Conservation (phyloP, 1,140 invertebrate species). For the Trichonephila clavata region DNA sequence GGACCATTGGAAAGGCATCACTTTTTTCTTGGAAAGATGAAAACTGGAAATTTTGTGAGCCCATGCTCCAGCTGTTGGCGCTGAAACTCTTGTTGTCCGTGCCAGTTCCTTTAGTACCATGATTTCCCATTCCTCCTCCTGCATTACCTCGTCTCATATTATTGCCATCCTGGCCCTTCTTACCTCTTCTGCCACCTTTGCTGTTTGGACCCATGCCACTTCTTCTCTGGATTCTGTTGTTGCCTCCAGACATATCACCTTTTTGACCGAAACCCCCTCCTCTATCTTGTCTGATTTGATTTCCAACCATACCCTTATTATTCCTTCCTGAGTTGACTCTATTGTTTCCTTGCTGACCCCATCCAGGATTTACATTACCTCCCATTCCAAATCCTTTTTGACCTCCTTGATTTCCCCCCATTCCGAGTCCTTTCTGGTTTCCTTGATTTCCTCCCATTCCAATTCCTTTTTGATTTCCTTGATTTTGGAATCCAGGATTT, state of each 20-base stretch:
- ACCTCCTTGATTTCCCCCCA: conserved; percentile 7
- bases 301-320: background rate
- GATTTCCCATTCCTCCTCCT: background rate
- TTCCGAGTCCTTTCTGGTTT: background rate
- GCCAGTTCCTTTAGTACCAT: background rate
- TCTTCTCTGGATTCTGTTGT: conserved; percentile 14
- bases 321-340: background rate
- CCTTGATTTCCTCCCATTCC: background rate
- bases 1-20: background rate
- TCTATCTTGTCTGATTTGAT: background rate
- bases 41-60: conserved; percentile 23
- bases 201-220: background rate
- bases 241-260: background rate
- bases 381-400: background rate
- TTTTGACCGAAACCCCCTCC: background rate
- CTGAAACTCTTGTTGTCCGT: background rate
- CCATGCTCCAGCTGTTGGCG: conserved; percentile 54
- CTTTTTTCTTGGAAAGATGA: background rate
- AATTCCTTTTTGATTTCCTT: background rate
- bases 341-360: background rate
- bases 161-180: too few relatives aligned
- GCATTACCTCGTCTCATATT: background rate
- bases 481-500: background rate
- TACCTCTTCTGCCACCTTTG: background rate
- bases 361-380: background rate